Percentiles rank a stretch among this genome's conserved stretches.
These are phyloP conservation scores for Auanema sp. DNA, from an alignment of 2,888 invertebrate species.

Conservation along the genomic window DNA sequence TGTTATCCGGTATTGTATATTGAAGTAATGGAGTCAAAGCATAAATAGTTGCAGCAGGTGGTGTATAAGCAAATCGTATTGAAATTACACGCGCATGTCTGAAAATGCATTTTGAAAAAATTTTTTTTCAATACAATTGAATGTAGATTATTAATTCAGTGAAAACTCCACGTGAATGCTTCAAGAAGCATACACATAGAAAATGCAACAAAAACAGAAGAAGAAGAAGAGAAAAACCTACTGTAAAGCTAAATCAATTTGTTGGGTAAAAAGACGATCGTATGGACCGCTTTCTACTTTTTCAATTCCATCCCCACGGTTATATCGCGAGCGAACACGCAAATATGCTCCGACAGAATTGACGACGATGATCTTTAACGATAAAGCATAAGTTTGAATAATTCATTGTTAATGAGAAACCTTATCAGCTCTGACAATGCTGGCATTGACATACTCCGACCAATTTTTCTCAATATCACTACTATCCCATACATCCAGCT, in stretches of 20 bases:
- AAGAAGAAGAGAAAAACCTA: constrained; percentile 19
- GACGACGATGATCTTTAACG: constrained; percentile 49
- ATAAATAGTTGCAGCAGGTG: constrained; percentile 45
- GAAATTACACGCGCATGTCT: constrained; percentile 60
- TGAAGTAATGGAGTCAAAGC: constrained; percentile 54
- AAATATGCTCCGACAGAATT: constrained; percentile 59
- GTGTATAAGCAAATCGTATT: constrained; percentile 56
- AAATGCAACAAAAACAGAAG: not conserved
- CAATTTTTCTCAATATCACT: constrained; percentile 58
- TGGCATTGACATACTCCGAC: constrained; percentile 56
- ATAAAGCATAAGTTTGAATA: not conserved
- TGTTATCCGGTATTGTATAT: constrained; percentile 57
- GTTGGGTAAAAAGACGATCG: constrained; percentile 53
- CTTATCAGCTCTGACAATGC: constrained; percentile 57
- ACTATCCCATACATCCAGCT: constrained; percentile 59
- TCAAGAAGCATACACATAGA: not conserved
- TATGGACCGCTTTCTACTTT: constrained; percentile 34
- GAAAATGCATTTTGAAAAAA: constrained; percentile 22
- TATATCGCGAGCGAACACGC: constrained; percentile 36
- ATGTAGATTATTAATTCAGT: not conserved
- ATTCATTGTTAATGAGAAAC: constrained; percentile 7
- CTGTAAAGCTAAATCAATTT: constrained; percentile 54
- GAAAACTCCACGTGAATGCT: not conserved
- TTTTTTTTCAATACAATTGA: not conserved
- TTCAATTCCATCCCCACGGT: constrained; percentile 35